Base-by-base conservation (phyloP, 2,113 vertebrate species). In the Kryptolebias marmoratus region DNA sequence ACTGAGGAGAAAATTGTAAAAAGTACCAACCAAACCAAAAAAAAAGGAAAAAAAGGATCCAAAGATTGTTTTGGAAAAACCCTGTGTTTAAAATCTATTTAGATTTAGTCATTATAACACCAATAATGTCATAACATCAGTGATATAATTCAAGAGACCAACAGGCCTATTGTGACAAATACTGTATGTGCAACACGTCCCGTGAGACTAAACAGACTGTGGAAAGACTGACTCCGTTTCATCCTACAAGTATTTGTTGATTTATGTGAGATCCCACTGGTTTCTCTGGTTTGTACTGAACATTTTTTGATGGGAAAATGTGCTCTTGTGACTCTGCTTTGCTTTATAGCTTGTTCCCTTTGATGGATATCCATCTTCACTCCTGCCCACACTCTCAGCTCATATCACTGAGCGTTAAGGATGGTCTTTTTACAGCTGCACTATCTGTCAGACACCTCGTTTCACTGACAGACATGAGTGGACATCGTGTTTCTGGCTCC, bases 381-480 rank as follows among this genome's bases (percentile, higher is more conserved):
- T 10, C 15, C 27, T 27, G 68, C 39, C 42, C 44, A 1, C 64
- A 44, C 47, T 42, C 42, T 71, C n/a, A 44, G 10, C 32, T 45
- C 60, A 47, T 75, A 81, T 85, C 74, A 71, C 55, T 8, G 18
- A 2, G 49, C 65, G 39, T 62, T 75, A 42, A 52, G 60, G 54
- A 49, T 68, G 68, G 71, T 67, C 87, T 81, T 77, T 79, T 81
- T 79, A 68, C 63, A 81, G 82, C 78, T 13, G 64, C 8, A 0
- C 14, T 89, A 83, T 91, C 90, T 86, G n/a, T 65, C 63, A 49
- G 22, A 86, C 87, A 68, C 73, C 71, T 72, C 60, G 68, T 55
- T 63, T 48, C 32, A 54, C 1, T 86, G 90, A 91, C 86, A 90
- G 75, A 36, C 49, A 27, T 22, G 27, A 90, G 89, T 82, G 83